These are phyloP conservation scores for Brachystomella parvula DNA, from an alignment of 1,140 invertebrate genomes.

Conservation along the genomic window DNA sequence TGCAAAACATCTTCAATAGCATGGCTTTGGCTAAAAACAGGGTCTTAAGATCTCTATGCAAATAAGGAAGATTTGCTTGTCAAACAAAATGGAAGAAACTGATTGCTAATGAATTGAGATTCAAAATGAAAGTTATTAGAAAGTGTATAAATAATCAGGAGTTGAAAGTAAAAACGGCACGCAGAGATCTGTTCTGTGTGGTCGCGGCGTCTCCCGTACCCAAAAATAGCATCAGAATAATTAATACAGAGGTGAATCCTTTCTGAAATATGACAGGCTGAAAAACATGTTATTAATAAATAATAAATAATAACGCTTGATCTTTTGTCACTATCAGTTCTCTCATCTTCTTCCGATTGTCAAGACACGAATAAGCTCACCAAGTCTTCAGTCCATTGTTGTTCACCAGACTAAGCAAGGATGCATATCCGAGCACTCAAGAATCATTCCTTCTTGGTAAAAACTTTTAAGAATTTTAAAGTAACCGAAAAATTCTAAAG, in stretches of 20 bases:
- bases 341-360: background rate
- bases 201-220: background rate
- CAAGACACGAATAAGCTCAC: no score
- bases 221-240: conserved; percentile 7
- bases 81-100: background rate
- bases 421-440: no score
- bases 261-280: background rate
- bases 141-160: conserved; percentile 4
- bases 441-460: no score
- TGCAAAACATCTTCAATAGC: background rate
- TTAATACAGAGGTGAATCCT: background rate
- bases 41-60: no score
- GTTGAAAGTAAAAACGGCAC: background rate
- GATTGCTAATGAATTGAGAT: background rate
- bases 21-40: background rate
- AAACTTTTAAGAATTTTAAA: no score
- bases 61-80: background rate
- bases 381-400: no score
- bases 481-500: no score
- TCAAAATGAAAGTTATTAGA: conserved; percentile 12
- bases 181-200: background rate
- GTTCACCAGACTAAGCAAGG: no score
- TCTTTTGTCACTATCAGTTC: background rate
- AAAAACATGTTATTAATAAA: conserved; percentile 1
- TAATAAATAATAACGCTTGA: conserved; percentile 9